Evolutionary conservation across 2,797 vertebrate genomes (phyloP).

Genomic region (Sarcoramphus papa): DNA sequence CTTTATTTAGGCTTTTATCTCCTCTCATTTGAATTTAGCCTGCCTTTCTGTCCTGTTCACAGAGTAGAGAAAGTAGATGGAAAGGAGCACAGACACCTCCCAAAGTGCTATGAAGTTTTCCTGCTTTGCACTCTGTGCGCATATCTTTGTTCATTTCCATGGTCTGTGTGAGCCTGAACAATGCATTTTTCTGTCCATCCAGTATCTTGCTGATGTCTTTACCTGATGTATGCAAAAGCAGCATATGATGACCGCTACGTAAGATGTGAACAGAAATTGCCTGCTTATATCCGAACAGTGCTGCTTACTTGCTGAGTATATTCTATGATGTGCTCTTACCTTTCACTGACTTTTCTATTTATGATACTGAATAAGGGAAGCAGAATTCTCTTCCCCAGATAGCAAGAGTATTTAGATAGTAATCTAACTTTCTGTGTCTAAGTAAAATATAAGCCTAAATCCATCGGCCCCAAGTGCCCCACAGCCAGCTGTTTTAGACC

Average conservation of each 20-base stretch:
- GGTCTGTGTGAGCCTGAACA: not conserved
- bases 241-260: accelerated
- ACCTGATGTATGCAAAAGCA: accelerated
- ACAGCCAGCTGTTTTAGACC: not conserved
- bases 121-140: not conserved
- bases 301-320: not conserved
- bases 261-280: not conserved
- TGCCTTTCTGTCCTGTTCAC: not conserved
- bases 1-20: not conserved
- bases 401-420: not conserved
- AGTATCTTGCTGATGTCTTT: not conserved
- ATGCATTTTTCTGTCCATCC: not conserved
- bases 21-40: not conserved
- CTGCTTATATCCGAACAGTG: not conserved
- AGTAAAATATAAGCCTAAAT: not conserved
- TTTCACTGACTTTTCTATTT: not conserved
- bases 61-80: not conserved
- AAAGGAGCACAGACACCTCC: not conserved
- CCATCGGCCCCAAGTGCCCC: not conserved
- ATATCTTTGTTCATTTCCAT: not conserved
- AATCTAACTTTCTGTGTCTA: not conserved
- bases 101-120: not conserved
- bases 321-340: not conserved
- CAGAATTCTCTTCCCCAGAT: not conserved
- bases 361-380: not conserved